Evolutionary conservation across 2,888 invertebrate species (phyloP).

Genomic region (Keiferia lycopersicella): DNA sequence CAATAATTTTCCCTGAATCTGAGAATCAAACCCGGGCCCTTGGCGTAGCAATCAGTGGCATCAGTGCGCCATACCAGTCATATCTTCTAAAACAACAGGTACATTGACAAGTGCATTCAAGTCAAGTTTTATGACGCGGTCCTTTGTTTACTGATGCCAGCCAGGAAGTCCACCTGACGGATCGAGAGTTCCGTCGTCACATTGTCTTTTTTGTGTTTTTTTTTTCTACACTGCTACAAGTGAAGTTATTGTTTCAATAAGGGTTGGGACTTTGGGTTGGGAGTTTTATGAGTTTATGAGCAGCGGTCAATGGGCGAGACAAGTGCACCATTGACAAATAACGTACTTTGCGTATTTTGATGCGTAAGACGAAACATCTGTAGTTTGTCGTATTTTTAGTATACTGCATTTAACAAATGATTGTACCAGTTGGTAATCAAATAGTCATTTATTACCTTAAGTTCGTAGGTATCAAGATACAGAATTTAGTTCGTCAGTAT

Average conservation of each 20-base stretch:
- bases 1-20: too few species aligned
- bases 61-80: too few species aligned
- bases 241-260: neutral
- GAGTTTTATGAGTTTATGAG: conserved; percentile 21
- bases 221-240: neutral
- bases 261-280: neutral
- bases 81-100: conserved; percentile 16
- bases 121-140: conserved; percentile 25
- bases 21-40: too few species aligned
- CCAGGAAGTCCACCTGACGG: conserved; percentile 42
- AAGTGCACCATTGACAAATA: conserved; percentile 10
- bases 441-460: neutral
- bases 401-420: too few species aligned
- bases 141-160: conserved; percentile 24
- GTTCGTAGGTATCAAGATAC: neutral
- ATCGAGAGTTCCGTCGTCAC: conserved; percentile 38
- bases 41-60: too few species aligned
- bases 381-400: neutral
- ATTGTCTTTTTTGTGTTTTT: conserved; percentile 11
- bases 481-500: neutral
- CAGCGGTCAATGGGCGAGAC: neutral
- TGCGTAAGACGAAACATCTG: neutral
- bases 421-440: neutral
- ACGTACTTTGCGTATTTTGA: neutral
- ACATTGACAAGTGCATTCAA: conserved; percentile 22